A percentile compares a stretch with the other conserved stretches of the same genome.
These are phyloP conservation scores for Sphaeramia orbicularis DNA, from an alignment of 2,797 vertebrate species.

Conservation along the genomic window DNA sequence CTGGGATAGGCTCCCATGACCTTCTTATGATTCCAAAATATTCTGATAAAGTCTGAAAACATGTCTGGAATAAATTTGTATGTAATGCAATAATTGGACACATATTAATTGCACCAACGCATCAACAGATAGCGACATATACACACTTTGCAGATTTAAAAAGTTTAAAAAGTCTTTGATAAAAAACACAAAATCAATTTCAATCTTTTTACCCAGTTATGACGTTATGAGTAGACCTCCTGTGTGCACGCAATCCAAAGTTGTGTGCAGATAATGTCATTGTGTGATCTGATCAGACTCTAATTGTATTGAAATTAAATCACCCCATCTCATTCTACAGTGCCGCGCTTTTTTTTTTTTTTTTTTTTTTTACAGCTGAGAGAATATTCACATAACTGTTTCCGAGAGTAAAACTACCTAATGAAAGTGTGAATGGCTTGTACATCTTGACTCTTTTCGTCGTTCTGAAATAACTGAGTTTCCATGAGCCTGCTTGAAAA, in stretches of 20 bases:
- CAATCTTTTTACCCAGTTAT: constrained; percentile 49
- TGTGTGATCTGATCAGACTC: constrained; percentile 42
- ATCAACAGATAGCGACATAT: neutral
- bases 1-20: too few species aligned
- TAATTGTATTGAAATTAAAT: constrained; percentile 62
- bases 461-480: constrained; percentile 14
- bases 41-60: too few species aligned
- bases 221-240: constrained; percentile 33
- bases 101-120: too few species aligned
- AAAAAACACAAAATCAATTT: constrained; percentile 44
- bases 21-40: too few species aligned
- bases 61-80: too few species aligned
- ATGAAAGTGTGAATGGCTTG: constrained; percentile 52
- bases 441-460: constrained; percentile 16
- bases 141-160: neutral
- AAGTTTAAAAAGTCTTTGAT: constrained; percentile 20
- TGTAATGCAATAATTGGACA: too few species aligned
- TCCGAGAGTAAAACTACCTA: constrained; percentile 25
- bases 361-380: constrained; percentile 36
- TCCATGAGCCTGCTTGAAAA: constrained; percentile 2
- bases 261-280: constrained; percentile 36
- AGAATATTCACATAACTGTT: constrained; percentile 45
- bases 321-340: constrained; percentile 20
- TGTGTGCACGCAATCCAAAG: constrained; percentile 28
- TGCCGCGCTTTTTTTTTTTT: too few species aligned